These are phyloP conservation scores for Amiota mariae DNA, from an alignment of 2,888 invertebrate species.

Conservation along the genomic window DNA sequence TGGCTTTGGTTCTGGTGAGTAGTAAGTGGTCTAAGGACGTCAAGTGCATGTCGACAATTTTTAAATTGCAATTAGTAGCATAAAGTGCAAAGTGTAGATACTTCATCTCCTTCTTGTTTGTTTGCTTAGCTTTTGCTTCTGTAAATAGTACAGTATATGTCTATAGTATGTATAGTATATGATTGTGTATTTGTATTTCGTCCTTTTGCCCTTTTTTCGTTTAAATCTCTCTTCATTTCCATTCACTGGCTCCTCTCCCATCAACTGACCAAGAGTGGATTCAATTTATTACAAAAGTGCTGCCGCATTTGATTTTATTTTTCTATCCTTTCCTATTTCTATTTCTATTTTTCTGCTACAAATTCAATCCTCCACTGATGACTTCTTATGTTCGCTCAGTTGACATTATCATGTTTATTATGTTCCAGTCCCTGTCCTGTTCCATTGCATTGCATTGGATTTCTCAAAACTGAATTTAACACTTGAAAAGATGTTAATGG, in stretches of 20 bases:
- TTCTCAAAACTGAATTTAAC: too few relatives aligned
- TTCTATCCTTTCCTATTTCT: too few relatives aligned
- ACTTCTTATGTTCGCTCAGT: too few relatives aligned
- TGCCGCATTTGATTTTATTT: background rate
- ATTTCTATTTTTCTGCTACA: too few relatives aligned
- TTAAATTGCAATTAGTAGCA: constrained; percentile 39
- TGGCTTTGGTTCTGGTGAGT: too few relatives aligned
- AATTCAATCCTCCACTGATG: too few relatives aligned
- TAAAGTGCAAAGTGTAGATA: constrained; percentile 11
- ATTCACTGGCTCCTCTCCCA: background rate
- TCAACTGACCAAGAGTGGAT: background rate
- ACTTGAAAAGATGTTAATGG: too few relatives aligned
- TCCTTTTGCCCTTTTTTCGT: background rate
- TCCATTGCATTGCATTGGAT: too few relatives aligned
- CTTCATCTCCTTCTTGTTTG: background rate
- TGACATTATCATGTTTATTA: too few relatives aligned
- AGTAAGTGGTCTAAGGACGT: background rate
- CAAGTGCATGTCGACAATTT: constrained; percentile 37
- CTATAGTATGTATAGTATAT: background rate
- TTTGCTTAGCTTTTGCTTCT: background rate
- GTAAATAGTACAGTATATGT: background rate
- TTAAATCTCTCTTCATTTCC: background rate
- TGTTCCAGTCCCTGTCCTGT: too few relatives aligned
- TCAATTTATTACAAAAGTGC: constrained; percentile 12
- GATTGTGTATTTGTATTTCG: too few relatives aligned